Evolutionary conservation across 2,797 vertebrate genomes (phyloP), one percentile per base, ranked within the genome.

Genomic region (Taeniopygia guttata): DNA sequence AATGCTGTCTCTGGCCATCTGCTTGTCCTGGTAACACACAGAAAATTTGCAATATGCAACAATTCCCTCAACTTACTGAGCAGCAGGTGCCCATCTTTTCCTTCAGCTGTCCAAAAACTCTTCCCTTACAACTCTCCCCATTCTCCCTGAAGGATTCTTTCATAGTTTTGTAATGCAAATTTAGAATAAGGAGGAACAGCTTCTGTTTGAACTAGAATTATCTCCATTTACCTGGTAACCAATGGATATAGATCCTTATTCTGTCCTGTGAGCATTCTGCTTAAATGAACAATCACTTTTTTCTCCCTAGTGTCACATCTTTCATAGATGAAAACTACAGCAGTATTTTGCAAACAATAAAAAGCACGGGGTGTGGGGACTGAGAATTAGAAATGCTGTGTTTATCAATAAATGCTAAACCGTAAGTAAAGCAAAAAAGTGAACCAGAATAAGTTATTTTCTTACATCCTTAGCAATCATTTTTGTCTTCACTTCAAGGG

Each of bases 21-120:
- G 97, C 83, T 96, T 96, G 87, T 94, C 87, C 82, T 81, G 78
- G 84, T 94, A 95, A 78, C 92, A 84, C 27, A 86, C 16, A 90
- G 55, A 87, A 95, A 76, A 96, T 91, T 10, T 95, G 82, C 90
- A 96, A 81, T 87, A 85, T 78, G 79, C 74, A 96, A 82, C 94
- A 86, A 96, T 95, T 96, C 94, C 95, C 91, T 91, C 83, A 92
- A 94, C 95, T 92, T 97, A 75, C 78, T 94, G 84, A 96, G 95
- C 94, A 96, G 93, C 95, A 97, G 96, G 81, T 95, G 94, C 94
- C 90, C 86, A 91, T 94, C 94, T 96, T 96, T 96, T 93, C 78
- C 76, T 96, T 94, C 95, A 94, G 76, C 94, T 96, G 89, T 90
- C 95, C 89, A 75, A 95, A 94, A 94, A 74, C 20, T 45, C 13